Conservation (phyloP, 2,797 vertebrate species). For the Falco rusticolus region DNA sequence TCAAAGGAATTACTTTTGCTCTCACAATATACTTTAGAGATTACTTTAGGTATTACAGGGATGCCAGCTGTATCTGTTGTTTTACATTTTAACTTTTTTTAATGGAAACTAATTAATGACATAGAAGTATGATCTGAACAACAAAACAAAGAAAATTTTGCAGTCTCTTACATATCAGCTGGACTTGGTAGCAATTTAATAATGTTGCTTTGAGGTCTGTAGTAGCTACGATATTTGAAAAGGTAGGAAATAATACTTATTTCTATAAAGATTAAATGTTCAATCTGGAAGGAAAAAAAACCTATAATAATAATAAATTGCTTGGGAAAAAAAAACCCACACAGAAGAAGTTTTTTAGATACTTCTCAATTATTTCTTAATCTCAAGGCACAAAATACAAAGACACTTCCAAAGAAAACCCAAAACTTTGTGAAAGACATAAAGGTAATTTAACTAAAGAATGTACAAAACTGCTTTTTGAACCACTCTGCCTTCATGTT, state of each 20-base stretch:
- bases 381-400: background rate
- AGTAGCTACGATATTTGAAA: background rate
- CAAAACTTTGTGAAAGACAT: background rate
- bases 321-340: background rate
- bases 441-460: background rate
- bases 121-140: background rate
- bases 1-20: background rate
- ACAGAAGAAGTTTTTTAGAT: background rate
- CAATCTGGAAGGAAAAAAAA: background rate
- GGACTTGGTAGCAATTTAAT: background rate
- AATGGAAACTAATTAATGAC: accelerated
- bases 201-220: background rate
- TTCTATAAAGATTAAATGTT: background rate
- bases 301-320: background rate
- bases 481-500: background rate
- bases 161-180: background rate
- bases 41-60: background rate
- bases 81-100: background rate
- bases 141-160: background rate
- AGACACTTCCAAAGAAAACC: background rate
- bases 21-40: background rate
- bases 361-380: background rate
- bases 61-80: background rate
- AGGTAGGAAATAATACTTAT: background rate
- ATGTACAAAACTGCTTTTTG: background rate